A percentile compares a stretch with the other conserved stretches of the same genome.
phyloP scores from a whole-genome alignment of 2,797 vertebrate species.

The Limnodromus scolopaceus region DNA sequence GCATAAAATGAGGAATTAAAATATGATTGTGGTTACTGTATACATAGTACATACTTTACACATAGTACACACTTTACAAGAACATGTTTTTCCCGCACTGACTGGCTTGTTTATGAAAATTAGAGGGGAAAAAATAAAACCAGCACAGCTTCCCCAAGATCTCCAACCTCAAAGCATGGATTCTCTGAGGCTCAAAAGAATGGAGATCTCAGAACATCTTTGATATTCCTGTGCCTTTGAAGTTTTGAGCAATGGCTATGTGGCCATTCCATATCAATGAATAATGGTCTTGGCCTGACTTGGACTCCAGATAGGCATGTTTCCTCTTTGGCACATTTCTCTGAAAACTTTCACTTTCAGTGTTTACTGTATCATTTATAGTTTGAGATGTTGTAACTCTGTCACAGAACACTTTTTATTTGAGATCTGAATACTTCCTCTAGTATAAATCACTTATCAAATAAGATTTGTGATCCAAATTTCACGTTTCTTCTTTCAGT shows the following conservation, averaged over 20 bases:
- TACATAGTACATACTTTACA: neutral
- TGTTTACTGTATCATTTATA: neutral
- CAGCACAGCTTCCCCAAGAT: neutral
- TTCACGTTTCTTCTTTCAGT: neutral
- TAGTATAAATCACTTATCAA: neutral
- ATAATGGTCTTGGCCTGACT: neutral
- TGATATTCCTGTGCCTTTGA: constrained; percentile 28
- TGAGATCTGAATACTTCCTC: neutral
- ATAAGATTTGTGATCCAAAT: neutral
- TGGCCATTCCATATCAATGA: neutral
- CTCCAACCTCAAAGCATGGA: neutral
- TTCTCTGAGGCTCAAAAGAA: neutral
- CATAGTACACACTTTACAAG: neutral
- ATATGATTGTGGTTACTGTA: neutral
- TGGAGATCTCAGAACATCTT: constrained; percentile 4
- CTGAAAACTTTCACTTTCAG: neutral
- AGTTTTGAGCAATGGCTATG: neutral
- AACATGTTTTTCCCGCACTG: neutral
- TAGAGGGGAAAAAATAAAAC: neutral
- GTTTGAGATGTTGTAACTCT: neutral
- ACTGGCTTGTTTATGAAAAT: neutral
- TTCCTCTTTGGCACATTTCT: neutral
- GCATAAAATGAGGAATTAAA: neutral
- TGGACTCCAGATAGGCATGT: neutral
- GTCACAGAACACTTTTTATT: neutral